These are phyloP conservation scores for Brachycybe producta DNA, from an alignment of 2,888 invertebrate genomes.

Conservation along the genomic window DNA sequence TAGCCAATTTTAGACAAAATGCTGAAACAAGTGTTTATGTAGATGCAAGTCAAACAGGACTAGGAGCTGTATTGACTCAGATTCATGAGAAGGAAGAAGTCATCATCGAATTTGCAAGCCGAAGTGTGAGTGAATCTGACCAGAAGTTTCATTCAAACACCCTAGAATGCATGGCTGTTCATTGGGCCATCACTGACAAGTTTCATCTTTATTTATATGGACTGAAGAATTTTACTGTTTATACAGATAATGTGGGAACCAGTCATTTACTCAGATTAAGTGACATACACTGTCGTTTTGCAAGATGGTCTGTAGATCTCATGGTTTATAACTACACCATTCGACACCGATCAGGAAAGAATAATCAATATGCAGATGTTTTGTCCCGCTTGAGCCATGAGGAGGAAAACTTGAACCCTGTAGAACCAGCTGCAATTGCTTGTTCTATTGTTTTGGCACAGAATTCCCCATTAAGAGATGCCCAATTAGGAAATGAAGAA, in stretches of 20 bases:
- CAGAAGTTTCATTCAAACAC: not conserved
- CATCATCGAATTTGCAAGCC: slow-evolving; percentile 1
- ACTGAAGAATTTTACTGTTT: not conserved
- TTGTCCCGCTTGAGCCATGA: no score
- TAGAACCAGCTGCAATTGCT: no score
- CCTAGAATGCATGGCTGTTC: not conserved
- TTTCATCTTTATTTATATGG: not conserved
- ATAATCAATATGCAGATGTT: no score
- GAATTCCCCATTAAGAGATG: no score
- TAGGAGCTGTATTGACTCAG: not conserved
- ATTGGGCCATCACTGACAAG: not conserved
- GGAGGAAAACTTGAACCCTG: no score
- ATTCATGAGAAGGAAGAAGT: not conserved
- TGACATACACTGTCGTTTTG: not conserved
- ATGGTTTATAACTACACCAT: not conserved
- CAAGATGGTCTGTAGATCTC: not conserved
- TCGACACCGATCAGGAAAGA: not conserved
- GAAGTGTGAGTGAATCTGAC: no score
- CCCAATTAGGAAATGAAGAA: no score
- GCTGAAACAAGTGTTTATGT: no score
- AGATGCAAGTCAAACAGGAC: not conserved
- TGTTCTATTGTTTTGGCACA: no score
- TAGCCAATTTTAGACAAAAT: no score
- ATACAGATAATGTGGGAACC: not conserved
- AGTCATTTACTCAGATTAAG: no score